These are phyloP conservation scores for Eurytoma californica DNA, from an alignment of 2,888 invertebrate species.

Conservation along the genomic window DNA sequence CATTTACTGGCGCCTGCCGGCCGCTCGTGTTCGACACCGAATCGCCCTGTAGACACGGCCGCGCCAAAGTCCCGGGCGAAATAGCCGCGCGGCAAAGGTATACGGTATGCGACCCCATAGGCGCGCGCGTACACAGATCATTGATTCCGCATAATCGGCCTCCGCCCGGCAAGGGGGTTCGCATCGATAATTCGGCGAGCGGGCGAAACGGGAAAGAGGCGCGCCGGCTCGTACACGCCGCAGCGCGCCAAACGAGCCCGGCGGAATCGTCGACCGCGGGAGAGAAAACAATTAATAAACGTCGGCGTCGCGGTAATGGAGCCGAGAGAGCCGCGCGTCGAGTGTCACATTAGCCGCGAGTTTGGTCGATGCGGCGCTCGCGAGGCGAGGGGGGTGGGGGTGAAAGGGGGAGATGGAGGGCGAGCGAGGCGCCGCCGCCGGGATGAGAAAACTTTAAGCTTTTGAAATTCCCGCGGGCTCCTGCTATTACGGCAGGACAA, in stretches of 20 bases:
- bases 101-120: background rate
- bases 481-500: constrained; percentile 47
- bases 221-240: background rate
- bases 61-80: background rate
- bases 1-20: background rate
- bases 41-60: constrained; percentile 1
- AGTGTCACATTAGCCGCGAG: constrained; percentile 18
- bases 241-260: constrained; percentile 21
- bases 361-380: background rate
- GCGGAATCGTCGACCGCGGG: constrained; percentile 24
- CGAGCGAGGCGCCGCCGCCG: constrained; percentile 2
- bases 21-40: background rate
- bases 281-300: constrained; percentile 49
- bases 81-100: background rate
- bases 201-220: background rate
- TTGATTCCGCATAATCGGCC: constrained; percentile 24
- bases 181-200: constrained; percentile 8
- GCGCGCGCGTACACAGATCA: constrained; percentile 1
- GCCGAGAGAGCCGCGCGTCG: background rate
- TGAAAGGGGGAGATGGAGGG: background rate
- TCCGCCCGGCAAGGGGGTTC: background rate
- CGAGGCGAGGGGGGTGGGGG: background rate
- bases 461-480: constrained; percentile 51
- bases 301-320: constrained; percentile 10
- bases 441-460: constrained; percentile 55